Evolutionary conservation across 2,888 invertebrate genomes (phyloP).

Genomic region (Mesodorylaimus sp.): DNA sequence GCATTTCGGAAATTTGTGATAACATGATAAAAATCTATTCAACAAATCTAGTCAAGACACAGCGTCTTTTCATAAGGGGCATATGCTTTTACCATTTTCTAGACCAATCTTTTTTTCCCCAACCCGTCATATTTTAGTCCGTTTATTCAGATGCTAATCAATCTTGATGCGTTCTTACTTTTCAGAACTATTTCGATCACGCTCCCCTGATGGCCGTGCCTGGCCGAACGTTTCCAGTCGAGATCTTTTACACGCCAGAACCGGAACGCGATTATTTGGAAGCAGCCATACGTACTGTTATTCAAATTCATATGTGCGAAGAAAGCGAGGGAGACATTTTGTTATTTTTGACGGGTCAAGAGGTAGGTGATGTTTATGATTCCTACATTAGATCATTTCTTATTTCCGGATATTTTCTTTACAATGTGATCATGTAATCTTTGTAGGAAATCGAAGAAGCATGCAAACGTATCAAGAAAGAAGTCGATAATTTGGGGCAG

Average conservation of each 20-base stretch:
- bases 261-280: slow-evolving; percentile 94
- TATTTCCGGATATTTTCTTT: background rate
- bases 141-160: no score
- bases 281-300: slow-evolving; percentile 90
- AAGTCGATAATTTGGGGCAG: slow-evolving; percentile 83
- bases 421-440: background rate
- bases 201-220: slow-evolving; percentile 97
- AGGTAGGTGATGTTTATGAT: slow-evolving; percentile 31
- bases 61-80: no score
- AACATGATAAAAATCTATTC: no score
- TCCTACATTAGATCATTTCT: background rate
- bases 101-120: no score
- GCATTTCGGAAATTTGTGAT: no score
- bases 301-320: slow-evolving; percentile 74
- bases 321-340: slow-evolving; percentile 58
- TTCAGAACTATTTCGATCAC: slow-evolving; percentile 82
- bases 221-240: slow-evolving; percentile 80
- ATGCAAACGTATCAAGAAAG: slow-evolving; percentile 84
- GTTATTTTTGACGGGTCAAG: slow-evolving; percentile 63
- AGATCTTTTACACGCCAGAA: slow-evolving; percentile 97
- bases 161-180: slow-evolving; percentile 11
- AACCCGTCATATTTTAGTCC: no score
- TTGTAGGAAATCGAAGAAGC: slow-evolving; percentile 84
- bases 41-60: no score
- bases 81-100: no score